phyloP scores from a whole-genome alignment of 2,113 vertebrate species.

The Pedionomus torquatus region DNA sequence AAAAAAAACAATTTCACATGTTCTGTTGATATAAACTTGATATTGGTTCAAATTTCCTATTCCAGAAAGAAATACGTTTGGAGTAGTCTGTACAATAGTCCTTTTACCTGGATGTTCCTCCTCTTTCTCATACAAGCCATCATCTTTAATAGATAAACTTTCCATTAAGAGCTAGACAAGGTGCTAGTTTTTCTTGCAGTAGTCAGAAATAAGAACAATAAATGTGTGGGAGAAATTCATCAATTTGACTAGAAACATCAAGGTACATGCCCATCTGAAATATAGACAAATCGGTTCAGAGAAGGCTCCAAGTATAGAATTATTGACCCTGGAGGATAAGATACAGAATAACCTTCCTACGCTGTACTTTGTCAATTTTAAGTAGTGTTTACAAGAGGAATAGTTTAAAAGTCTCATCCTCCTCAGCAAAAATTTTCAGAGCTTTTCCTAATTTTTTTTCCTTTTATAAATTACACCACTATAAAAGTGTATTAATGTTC shows the following conservation, averaged over 20 bases:
- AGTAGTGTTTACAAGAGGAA: background rate
- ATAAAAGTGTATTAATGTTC: background rate
- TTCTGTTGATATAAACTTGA: background rate
- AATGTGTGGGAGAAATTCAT: background rate
- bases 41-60: background rate
- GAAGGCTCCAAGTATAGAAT: slow-evolving; percentile 5
- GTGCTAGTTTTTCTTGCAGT: background rate
- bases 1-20: background rate
- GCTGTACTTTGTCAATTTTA: slow-evolving; percentile 17
- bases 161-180: slow-evolving; percentile 10
- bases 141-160: slow-evolving; percentile 43
- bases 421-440: background rate
- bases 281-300: background rate
- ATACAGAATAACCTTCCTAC: background rate
- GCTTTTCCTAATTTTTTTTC: background rate
- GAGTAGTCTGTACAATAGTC: background rate
- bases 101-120: background rate
- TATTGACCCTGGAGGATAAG: slow-evolving; percentile 40
- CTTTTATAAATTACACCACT: background rate
- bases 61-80: background rate
- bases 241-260: slow-evolving; percentile 44
- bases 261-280: background rate
- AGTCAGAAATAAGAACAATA: slow-evolving; percentile 34
- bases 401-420: background rate
- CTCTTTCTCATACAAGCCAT: background rate